Evolutionary conservation across 2,888 invertebrate species (phyloP).

Genomic region (Epiblema foenella): DNA sequence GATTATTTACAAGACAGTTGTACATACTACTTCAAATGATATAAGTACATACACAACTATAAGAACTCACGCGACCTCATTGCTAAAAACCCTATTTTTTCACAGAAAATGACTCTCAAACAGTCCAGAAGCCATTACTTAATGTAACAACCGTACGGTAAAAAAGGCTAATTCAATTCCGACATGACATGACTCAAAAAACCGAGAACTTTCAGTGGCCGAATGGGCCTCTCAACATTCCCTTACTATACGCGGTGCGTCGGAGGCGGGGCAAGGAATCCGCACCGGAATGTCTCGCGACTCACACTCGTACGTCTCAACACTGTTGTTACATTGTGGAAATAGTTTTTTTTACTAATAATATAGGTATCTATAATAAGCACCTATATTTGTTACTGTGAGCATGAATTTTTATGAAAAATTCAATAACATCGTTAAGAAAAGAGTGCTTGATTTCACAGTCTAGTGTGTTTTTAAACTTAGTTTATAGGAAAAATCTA

Average conservation of each 20-base stretch:
- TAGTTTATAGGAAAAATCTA: too few relatives aligned
- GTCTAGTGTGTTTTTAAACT: too few relatives aligned
- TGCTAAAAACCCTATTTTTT: conserved; percentile 16
- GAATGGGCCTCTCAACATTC: conserved; percentile 39
- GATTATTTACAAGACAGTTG: too few relatives aligned
- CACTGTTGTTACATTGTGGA: neutral
- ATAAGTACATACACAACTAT: neutral
- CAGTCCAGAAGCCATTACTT: conserved; percentile 19
- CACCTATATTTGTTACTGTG: neutral
- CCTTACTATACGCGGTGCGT: conserved; percentile 50
- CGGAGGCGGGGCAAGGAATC: conserved; percentile 55
- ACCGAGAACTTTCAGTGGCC: conserved; percentile 13
- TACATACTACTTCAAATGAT: too few relatives aligned
- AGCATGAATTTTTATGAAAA: neutral
- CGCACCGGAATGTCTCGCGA: conserved; percentile 55
- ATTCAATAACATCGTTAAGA: neutral
- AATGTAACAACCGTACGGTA: conserved; percentile 17
- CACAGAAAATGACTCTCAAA: neutral
- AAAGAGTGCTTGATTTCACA: too few relatives aligned
- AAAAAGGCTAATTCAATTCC: conserved; percentile 26
- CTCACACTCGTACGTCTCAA: conserved; percentile 21
- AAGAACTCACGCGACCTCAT: neutral
- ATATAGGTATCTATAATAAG: too few relatives aligned
- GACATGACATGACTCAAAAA: conserved; percentile 30
- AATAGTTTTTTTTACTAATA: neutral